These are phyloP conservation scores for Cerastoderma edule DNA, from an alignment of 2,888 invertebrate species.

Conservation along the genomic window DNA sequence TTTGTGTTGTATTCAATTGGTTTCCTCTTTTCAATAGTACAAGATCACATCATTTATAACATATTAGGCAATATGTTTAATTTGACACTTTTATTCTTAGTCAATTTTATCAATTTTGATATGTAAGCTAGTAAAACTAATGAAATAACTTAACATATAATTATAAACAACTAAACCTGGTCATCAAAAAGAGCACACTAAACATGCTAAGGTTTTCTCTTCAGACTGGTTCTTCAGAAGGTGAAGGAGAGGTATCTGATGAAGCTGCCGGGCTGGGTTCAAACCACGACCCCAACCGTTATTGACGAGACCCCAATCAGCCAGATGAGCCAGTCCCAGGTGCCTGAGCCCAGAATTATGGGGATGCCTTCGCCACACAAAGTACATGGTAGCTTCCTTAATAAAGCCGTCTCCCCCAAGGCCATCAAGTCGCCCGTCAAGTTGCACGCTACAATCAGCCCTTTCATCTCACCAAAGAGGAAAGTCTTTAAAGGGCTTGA, in stretches of 20 bases:
- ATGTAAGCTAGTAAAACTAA: no score
- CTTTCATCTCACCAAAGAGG: slow-evolving; percentile 55
- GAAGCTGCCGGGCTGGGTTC: slow-evolving; percentile 77
- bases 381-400: slow-evolving; percentile 78
- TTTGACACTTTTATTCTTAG: no score
- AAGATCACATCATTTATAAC: no score
- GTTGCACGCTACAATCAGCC: slow-evolving; percentile 34
- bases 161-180: no score
- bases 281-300: slow-evolving; percentile 56
- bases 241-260: slow-evolving; percentile 77
- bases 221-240: slow-evolving; percentile 74
- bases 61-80: no score
- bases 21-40: no score
- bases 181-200: no score
- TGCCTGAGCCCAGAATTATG: slow-evolving; percentile 74
- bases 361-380: slow-evolving; percentile 79
- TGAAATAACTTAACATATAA: no score
- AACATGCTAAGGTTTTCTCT: no score
- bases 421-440: slow-evolving; percentile 64
- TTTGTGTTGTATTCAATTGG: no score
- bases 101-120: no score
- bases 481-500: slow-evolving; percentile 60
- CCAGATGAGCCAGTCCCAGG: slow-evolving; percentile 77
- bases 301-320: slow-evolving; percentile 80
- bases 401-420: slow-evolving; percentile 75